These are phyloP conservation scores for Luperina testacea DNA, from an alignment of 2,888 invertebrate species.

Conservation along the genomic window DNA sequence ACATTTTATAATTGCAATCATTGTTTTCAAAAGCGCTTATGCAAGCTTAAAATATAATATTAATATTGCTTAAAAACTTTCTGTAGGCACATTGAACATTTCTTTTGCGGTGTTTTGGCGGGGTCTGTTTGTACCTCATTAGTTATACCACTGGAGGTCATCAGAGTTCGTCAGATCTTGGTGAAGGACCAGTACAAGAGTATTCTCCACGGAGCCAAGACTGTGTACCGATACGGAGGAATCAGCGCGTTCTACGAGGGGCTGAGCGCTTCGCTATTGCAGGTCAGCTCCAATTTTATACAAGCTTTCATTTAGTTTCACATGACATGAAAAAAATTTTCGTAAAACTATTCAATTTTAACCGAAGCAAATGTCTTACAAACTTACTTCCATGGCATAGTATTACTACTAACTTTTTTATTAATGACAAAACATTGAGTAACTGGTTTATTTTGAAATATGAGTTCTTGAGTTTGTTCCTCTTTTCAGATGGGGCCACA, in stretches of 20 bases:
- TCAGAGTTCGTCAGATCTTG: conserved; percentile 84
- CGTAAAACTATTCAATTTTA: neutral
- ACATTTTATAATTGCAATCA: conserved; percentile 1
- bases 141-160: conserved; percentile 82
- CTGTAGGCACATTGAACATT: conserved; percentile 50
- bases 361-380: neutral
- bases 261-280: conserved; percentile 78
- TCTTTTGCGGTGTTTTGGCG: conserved; percentile 77
- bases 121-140: conserved; percentile 77
- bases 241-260: conserved; percentile 83
- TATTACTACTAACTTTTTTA: neutral
- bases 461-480: neutral
- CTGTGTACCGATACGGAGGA: conserved; percentile 81
- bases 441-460: neutral
- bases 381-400: neutral
- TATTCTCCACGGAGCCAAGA: conserved; percentile 74
- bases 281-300: conserved; percentile 68
- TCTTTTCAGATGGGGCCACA: conserved; percentile 82
- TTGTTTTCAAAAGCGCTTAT: conserved; percentile 2
- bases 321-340: neutral
- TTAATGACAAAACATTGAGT: neutral
- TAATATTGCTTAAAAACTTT: neutral
- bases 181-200: conserved; percentile 81
- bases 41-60: neutral
- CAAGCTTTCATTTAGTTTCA: neutral